Evolutionary conservation across 1,140 invertebrate genomes (phyloP), one percentile per base, ranked within the genome.

Genomic region (Eumaeus atala): DNA sequence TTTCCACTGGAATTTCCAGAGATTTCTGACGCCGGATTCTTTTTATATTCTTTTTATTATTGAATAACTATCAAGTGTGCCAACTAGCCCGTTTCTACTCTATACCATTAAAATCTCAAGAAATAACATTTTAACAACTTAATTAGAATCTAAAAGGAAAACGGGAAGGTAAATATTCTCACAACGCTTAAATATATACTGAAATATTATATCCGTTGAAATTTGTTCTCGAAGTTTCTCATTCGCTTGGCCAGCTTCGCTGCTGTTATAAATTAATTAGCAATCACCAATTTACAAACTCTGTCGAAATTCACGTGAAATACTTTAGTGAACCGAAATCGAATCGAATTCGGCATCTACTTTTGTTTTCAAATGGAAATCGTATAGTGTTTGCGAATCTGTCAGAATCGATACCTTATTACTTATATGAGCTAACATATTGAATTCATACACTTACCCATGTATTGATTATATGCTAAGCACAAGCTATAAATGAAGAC

Each of bases 191-290:
- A 54, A 42, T 38, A 33, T 35, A 49, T 59, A 59, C 54, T 59
- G 59, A 58, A 61, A 62, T 58, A 55, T 59, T 56, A 53, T 64
- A 54, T 56, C 51, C 21, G 56, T 60, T 36, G 54, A 54, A 70
- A 60, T 66, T 67, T 70, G 67, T 66, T 58, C 62, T 51, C 58
- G 38, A 62, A 71, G 56, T 69, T 67, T 61, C 40, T 3, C 44
- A 59, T 56, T 56, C 61, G 53, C 55, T 56, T 56, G 57, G 62
- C 40, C 48, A 57, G 67, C 61, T 61, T 61, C 40, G 51, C 59
- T 51, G 65, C 53, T 58, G 63, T 64, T 73, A 64, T 74, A 74
- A 71, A 77, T 75, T 75, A 75, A 73, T 77, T 68, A 73, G 59
- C 64, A 72, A 68, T 69, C 66, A 67, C 62, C 59, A 65, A 62